phyloP scores from a whole-genome alignment of 2,113 vertebrate genomes.

The Hippocampus comes region DNA sequence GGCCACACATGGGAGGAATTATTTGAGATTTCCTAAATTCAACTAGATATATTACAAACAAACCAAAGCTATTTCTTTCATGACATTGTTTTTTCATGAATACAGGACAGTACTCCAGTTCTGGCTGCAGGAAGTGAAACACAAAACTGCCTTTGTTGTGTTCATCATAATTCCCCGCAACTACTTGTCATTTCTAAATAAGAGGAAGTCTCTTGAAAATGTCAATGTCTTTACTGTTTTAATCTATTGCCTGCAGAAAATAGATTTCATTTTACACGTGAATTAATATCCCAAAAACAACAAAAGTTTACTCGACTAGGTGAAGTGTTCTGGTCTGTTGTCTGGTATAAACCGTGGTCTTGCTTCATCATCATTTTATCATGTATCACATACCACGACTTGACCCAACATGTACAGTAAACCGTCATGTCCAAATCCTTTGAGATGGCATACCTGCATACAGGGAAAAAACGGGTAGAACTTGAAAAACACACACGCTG shows the following conservation, averaged over 20 bases:
- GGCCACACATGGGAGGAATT: background rate
- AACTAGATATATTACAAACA: too few species aligned
- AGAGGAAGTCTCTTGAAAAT: slow-evolving; percentile 16
- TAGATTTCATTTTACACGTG: background rate
- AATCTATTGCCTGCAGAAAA: background rate
- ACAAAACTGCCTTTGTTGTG: slow-evolving; percentile 1
- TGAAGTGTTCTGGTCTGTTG: background rate
- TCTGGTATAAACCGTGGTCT: background rate
- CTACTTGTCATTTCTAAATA: slow-evolving; percentile 20
- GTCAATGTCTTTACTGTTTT: slow-evolving; percentile 3
- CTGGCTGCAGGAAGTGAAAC: background rate
- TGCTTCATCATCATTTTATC: background rate
- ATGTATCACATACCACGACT: background rate
- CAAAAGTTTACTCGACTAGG: background rate
- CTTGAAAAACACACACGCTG: slow-evolving; percentile 14
- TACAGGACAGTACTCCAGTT: background rate
- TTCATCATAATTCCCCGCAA: background rate
- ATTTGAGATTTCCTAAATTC: background rate
- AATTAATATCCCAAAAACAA: background rate
- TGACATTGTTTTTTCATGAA: background rate
- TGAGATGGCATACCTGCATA: background rate
- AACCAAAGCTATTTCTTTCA: background rate
- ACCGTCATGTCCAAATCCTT: background rate
- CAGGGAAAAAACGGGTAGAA: slow-evolving; percentile 13
- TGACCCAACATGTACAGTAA: slow-evolving; percentile 1